Conservation (phyloP, 2,888 invertebrate genomes). For the Apantesis nais region DNA sequence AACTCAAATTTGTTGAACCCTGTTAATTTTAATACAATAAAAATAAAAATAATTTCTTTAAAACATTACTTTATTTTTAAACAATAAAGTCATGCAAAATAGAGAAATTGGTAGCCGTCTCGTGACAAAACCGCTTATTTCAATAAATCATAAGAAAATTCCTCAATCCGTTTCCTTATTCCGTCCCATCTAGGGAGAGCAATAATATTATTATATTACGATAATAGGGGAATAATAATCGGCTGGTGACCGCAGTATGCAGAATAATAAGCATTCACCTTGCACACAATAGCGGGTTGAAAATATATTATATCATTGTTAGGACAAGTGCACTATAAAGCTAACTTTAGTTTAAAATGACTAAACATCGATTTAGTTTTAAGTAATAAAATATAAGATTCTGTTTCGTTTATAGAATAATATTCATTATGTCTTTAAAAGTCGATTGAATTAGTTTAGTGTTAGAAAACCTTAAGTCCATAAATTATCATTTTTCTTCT, state of each 20-base stretch:
- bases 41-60: background rate
- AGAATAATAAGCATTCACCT: slow-evolving; percentile 66
- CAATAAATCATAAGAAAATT: slow-evolving; percentile 63
- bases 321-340: slow-evolving; percentile 33
- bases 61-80: background rate
- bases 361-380: background rate
- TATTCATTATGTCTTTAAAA: background rate
- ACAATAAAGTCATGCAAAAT: slow-evolving; percentile 20
- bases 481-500: too few species aligned
- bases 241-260: slow-evolving; percentile 67
- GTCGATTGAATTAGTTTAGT: too few species aligned
- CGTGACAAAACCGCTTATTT: slow-evolving; percentile 56
- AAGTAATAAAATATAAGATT: background rate
- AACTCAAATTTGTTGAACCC: background rate
- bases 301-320: slow-evolving; percentile 70
- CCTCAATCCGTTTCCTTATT: slow-evolving; percentile 71
- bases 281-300: slow-evolving; percentile 63
- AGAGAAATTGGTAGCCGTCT: slow-evolving; percentile 28
- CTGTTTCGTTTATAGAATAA: background rate
- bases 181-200: slow-evolving; percentile 57
- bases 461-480: too few species aligned
- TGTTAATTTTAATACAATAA: background rate
- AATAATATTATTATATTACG: slow-evolving; percentile 66
- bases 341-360: slow-evolving; percentile 34
- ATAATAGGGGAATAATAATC: slow-evolving; percentile 66